Conservation (phyloP, 2,797 vertebrate genomes). For the Oreochromis mossambicus region DNA sequence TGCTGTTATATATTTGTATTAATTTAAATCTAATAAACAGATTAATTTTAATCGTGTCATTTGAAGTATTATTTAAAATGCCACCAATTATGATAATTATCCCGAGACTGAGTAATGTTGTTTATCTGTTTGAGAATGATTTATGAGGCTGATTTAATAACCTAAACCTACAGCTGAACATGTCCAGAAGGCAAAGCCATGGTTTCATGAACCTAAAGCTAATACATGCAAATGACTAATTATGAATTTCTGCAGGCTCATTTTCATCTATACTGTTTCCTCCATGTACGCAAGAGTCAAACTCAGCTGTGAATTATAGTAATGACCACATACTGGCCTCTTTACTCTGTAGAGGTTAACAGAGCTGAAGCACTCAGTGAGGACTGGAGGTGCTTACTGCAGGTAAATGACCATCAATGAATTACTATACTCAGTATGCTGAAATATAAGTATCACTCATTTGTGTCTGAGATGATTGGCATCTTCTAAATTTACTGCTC, state of each 20-base stretch:
- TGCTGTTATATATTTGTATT: not conserved
- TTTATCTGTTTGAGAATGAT: not conserved
- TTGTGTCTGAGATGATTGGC: not conserved
- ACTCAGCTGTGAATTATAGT: conserved; percentile 34
- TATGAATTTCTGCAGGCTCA: not conserved
- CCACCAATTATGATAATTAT: not conserved
- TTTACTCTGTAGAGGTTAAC: conserved; percentile 4
- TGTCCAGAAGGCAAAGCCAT: not conserved
- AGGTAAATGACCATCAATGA: not conserved
- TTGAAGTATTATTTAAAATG: not conserved
- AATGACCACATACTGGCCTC: conserved; percentile 7
- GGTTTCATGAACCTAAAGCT: not conserved
- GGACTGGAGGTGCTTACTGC: not conserved
- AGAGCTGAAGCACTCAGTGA: not conserved
- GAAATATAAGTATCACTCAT: not conserved
- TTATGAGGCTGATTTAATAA: not conserved
- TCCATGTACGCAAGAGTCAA: not conserved
- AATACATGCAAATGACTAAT: not conserved
- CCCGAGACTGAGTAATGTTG: not conserved
- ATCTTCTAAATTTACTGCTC: not conserved
- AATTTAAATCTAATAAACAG: not conserved
- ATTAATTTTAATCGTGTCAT: not conserved
- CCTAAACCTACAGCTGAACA: not conserved
- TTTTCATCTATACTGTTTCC: not conserved
- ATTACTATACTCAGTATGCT: not conserved